Conservation (phyloP, 2,113 vertebrate species). For the Callaeas wilsoni region DNA sequence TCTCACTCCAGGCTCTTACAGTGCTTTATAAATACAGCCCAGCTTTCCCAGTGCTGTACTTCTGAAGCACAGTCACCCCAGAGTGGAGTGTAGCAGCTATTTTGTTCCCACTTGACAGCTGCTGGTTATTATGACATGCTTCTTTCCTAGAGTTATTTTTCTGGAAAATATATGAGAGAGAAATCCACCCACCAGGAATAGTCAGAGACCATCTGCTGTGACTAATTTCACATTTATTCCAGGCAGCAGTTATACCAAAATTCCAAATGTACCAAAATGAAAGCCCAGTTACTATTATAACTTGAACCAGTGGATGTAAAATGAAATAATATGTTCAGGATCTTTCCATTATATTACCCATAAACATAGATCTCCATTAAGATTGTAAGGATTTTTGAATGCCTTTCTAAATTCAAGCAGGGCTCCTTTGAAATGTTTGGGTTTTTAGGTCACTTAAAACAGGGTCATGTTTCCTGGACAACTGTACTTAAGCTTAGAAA, state of each 20-base stretch:
- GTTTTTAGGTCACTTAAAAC: not conserved
- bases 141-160: conserved; percentile 18
- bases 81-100: not conserved
- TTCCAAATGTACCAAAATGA: not conserved
- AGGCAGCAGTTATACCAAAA: not conserved
- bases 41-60: not conserved
- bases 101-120: not conserved
- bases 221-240: conserved; percentile 26
- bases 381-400: not conserved
- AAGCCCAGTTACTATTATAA: not conserved
- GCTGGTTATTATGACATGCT: not conserved
- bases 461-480: not conserved
- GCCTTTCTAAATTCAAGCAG: not conserved
- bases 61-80: not conserved
- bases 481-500: not conserved
- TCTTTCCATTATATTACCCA: not conserved
- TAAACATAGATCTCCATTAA: not conserved
- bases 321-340: not conserved
- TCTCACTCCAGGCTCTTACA: not conserved
- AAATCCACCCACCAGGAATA: not conserved
- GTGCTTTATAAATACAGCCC: not conserved
- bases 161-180: not conserved
- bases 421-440: not conserved
- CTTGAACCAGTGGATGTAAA: not conserved
- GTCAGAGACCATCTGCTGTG: not conserved